Evolutionary conservation across 2,888 invertebrate species (phyloP), one percentile per base, ranked within the genome.

Genomic region (Colostygia pectinataria): DNA sequence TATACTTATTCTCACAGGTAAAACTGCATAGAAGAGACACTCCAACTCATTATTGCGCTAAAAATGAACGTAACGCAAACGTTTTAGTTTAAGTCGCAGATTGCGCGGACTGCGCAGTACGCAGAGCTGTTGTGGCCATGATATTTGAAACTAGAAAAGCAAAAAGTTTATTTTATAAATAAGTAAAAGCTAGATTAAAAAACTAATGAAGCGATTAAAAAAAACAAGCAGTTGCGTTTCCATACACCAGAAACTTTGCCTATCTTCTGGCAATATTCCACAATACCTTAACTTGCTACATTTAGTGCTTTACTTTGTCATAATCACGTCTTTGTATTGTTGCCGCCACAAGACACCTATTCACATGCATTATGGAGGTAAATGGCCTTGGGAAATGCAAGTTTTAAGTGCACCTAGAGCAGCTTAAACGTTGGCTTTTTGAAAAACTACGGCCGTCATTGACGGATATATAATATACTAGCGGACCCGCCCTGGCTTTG

Each of bases 221-320:
- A 14, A 14, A 31, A 14, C 31, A 14, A 7, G 31, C 13, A 42
- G 27, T 49, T 43, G 4, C 38, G 10, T 36, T 44, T 44, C 50
- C 40, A 40, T 40, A 23, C 10, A 24, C 33, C 14, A 42, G 2
- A 7, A 15, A 20, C 1, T 12, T 27, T 7, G 12, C 3, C 5
- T 31, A 12, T 12, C 4, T 29, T 7, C 20, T 14, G 20, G 7
- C 25, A 25, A 28, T 20, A 4, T 14, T n/a, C 39, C 31, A 41
- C 50, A 45, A 41, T 32, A 28, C 40, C 45, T 37, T 51, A 45
- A 27, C 40, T 41, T 51, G 45, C 51, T 45, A 45, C 45, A 41
- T 45, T 62, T 52, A 58, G 52, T 46, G 46, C 41, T 43, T 58
- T 53, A 55, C 56, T 58, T 60, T 58, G 58, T 62, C 61, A 62